A percentile compares a stretch with the other conserved stretches of the same genome.
Conservation (phyloP, 2,797 vertebrate species). For the Macropus fuliginosus region DNA sequence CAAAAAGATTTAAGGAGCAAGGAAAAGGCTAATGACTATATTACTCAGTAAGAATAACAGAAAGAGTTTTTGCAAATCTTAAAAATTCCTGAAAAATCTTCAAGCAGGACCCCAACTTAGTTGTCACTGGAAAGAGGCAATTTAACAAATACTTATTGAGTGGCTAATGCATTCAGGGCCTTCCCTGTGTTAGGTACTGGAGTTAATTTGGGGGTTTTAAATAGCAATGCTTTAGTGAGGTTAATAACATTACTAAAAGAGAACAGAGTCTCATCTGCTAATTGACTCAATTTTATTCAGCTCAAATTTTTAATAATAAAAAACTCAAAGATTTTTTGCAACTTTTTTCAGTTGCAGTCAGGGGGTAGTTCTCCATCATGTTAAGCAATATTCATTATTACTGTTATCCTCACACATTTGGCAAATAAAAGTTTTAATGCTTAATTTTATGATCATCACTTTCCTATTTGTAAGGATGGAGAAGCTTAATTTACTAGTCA, state of each 20-base stretch:
- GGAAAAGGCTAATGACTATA: slow-evolving; percentile 39
- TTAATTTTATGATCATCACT: slow-evolving; percentile 37
- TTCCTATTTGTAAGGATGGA: slow-evolving; percentile 13
- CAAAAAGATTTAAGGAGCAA: slow-evolving; percentile 12
- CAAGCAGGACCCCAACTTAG: neutral
- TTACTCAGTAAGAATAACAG: slow-evolving; percentile 46
- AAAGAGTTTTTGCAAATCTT: neutral
- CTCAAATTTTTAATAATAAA: slow-evolving; percentile 38
- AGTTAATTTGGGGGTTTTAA: neutral
- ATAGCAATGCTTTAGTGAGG: neutral
- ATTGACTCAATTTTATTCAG: slow-evolving; percentile 22
- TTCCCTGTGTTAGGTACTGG: neutral
- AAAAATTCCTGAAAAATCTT: neutral
- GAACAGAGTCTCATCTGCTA: slow-evolving; percentile 6
- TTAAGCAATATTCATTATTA: neutral
- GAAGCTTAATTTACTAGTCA: neutral
- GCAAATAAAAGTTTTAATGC: slow-evolving; percentile 27
- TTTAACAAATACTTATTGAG: neutral
- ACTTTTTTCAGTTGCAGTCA: slow-evolving; percentile 34
- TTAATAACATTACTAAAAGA: slow-evolving; percentile 24
- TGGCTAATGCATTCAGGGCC: neutral
- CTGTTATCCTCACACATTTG: neutral
- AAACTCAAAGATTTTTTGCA: slow-evolving; percentile 1
- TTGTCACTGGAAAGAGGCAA: neutral
- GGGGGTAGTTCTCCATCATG: slow-evolving; percentile 25